Evolutionary conservation across 2,888 invertebrate genomes (phyloP).

Genomic region (Synergus japonicus): DNA sequence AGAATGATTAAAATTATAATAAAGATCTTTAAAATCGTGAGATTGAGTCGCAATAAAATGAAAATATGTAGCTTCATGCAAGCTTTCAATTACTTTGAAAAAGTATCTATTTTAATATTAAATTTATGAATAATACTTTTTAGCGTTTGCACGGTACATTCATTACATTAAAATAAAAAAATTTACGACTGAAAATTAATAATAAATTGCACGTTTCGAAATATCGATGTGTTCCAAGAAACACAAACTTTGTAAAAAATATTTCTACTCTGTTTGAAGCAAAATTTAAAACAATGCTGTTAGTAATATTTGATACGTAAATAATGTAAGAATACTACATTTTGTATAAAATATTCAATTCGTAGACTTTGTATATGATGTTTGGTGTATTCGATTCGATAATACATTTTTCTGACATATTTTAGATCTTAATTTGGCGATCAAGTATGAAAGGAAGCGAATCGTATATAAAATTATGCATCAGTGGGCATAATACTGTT

Average conservation of each 20-base stretch:
- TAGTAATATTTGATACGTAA: not conserved
- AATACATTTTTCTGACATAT: not conserved
- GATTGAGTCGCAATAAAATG: not conserved
- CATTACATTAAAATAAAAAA: constrained; percentile 10
- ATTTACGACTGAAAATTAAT: not conserved
- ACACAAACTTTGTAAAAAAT: constrained; percentile 12
- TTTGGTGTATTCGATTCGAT: not conserved
- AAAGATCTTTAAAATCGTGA: not conserved
- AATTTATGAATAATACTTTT: constrained; percentile 31
- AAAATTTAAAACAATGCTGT: constrained; percentile 1
- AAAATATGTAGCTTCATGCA: not conserved
- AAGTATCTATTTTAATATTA: not conserved
- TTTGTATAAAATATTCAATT: constrained; percentile 29
- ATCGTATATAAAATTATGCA: constrained; percentile 35
- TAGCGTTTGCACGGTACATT: not conserved
- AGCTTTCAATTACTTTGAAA: not conserved
- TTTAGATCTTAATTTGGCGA: constrained; percentile 7
- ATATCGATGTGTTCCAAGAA: not conserved
- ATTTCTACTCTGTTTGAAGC: not conserved
- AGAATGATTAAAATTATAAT: not conserved
- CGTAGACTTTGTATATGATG: not conserved
- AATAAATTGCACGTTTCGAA: constrained; percentile 13
- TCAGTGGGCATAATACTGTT: constrained; percentile 24
- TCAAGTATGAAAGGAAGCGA: constrained; percentile 18
- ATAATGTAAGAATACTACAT: not conserved